These are phyloP conservation scores for Otocyon megalotis DNA, from an alignment of 2,113 vertebrate species.

Conservation along the genomic window DNA sequence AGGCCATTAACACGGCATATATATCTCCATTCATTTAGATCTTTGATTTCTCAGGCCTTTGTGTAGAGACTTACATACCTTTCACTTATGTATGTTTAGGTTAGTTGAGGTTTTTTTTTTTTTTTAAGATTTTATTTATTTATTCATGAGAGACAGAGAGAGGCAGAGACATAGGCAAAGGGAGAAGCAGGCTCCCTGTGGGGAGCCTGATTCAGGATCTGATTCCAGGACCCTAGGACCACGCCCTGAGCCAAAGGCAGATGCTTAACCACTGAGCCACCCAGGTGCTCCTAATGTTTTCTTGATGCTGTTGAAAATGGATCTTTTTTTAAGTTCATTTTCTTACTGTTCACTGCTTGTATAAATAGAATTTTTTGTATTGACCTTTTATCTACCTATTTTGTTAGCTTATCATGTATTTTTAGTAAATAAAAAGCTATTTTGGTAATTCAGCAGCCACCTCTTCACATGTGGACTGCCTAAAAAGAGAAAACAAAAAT, in stretches of 20 bases:
- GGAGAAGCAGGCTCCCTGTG: too few relatives aligned
- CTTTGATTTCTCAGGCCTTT: background rate
- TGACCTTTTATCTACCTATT: background rate
- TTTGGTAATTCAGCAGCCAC: background rate
- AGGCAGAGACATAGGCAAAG: too few relatives aligned
- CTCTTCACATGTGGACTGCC: background rate
- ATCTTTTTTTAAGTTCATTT: constrained; percentile 10
- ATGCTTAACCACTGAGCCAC: too few relatives aligned
- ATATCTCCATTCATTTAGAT: background rate
- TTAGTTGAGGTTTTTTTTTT: too few relatives aligned
- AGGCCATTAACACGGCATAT: background rate
- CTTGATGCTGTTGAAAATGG: background rate
- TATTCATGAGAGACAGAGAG: too few relatives aligned
- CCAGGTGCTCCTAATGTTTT: background rate
- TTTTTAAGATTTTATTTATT: too few relatives aligned
- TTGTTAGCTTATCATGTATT: background rate
- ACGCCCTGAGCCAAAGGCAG: too few relatives aligned
- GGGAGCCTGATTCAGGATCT: too few relatives aligned
- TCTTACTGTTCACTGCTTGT: background rate
- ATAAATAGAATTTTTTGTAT: background rate
- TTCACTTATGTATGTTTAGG: background rate
- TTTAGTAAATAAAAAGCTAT: background rate
- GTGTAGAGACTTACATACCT: background rate
- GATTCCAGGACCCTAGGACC: too few relatives aligned
- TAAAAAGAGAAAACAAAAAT: background rate